phyloP scores from a whole-genome alignment of 1,140 invertebrate genomes.

The Scaptomyza graminum region DNA sequence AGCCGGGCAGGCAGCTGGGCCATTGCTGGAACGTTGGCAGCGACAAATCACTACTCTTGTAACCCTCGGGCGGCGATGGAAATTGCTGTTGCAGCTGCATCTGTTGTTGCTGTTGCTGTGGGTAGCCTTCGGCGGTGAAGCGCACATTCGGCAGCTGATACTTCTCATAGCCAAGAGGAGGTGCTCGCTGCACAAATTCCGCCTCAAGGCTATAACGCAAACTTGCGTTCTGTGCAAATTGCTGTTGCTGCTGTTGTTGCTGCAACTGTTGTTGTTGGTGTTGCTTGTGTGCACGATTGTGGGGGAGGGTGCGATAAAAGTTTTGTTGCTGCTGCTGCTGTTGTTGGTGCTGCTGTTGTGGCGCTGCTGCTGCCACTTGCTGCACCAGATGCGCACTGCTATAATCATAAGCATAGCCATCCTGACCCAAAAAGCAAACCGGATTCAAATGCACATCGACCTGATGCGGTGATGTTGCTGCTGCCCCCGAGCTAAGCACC shows the following conservation, averaged over 20 bases:
- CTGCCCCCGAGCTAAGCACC: constrained; percentile 27
- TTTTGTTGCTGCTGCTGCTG: constrained; percentile 69
- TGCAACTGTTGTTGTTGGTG: constrained; percentile 83
- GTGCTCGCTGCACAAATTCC: constrained; percentile 86
- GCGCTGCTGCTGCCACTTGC: constrained; percentile 51
- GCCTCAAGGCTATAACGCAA: constrained; percentile 88
- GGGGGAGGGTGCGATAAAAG: constrained; percentile 89
- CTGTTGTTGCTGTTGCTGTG: constrained; percentile 75
- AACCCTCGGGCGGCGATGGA: constrained; percentile 89
- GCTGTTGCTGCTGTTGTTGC: constrained; percentile 77
- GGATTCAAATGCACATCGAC: constrained; percentile 89
- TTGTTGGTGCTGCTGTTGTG: constrained; percentile 39
- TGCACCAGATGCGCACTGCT: constrained; percentile 84
- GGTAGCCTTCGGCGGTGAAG: constrained; percentile 92
- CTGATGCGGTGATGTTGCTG: constrained; percentile 85
- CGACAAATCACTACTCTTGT: constrained; percentile 85
- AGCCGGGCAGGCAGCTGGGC: constrained; percentile 84
- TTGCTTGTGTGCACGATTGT: constrained; percentile 86
- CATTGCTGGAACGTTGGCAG: constrained; percentile 79
- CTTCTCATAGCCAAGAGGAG: constrained; percentile 85
- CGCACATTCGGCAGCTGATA: constrained; percentile 87
- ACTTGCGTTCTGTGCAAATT: constrained; percentile 85
- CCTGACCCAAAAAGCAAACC: constrained; percentile 88
- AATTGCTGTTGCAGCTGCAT: constrained; percentile 85
- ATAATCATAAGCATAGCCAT: constrained; percentile 91